Evolutionary conservation across 2,888 invertebrate species (phyloP).

Genomic region (Dasypolia templi): DNA sequence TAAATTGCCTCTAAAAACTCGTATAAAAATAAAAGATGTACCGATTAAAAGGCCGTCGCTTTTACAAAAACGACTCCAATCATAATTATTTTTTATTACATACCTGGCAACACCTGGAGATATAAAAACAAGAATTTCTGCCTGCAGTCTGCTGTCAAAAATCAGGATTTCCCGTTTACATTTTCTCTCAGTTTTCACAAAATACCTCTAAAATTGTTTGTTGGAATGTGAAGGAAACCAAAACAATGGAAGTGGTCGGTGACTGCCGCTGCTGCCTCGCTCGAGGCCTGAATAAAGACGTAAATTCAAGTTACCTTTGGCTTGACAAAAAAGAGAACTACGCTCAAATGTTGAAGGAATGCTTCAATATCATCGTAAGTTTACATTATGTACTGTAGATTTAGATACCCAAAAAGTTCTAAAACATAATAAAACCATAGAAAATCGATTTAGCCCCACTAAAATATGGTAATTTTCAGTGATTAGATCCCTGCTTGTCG

Average conservation of each 20-base stretch:
- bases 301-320: slow-evolving; percentile 73
- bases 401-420: neutral
- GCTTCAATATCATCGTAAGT: slow-evolving; percentile 82
- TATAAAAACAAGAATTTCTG: slow-evolving; percentile 21
- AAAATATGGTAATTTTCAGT: neutral
- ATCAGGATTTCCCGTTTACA: slow-evolving; percentile 21
- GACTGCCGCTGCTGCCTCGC: slow-evolving; percentile 65
- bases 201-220: neutral
- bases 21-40: too few relatives aligned
- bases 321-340: slow-evolving; percentile 79
- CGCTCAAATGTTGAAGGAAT: slow-evolving; percentile 81
- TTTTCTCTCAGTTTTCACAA: slow-evolving; percentile 6
- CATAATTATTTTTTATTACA: neutral
- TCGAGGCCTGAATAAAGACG: slow-evolving; percentile 75
- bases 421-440: neutral
- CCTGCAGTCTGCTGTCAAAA: slow-evolving; percentile 46
- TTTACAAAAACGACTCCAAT: neutral
- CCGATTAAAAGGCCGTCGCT: neutral
- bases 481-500: neutral
- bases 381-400: neutral
- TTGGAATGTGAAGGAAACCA: slow-evolving; percentile 33
- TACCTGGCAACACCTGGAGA: slow-evolving; percentile 1
- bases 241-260: slow-evolving; percentile 57
- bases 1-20: too few relatives aligned
- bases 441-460: neutral